Evolutionary conservation across 92 coral and sea anemone species (phyloP).

Genomic region (Epizoanthus rinbou): DNA sequence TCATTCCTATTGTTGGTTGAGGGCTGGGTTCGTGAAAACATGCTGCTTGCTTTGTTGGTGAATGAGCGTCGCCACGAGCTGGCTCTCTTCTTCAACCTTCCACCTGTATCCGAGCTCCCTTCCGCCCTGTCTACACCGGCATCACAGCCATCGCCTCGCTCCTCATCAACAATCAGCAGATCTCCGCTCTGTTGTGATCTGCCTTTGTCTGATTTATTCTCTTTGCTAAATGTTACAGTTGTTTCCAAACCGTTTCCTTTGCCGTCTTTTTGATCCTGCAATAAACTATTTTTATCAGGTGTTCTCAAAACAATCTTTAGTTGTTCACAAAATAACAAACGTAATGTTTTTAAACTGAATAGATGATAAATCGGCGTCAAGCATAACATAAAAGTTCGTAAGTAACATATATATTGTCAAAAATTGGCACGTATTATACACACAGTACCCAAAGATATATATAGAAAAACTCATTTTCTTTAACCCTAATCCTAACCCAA

Average conservation of each 20-base stretch:
- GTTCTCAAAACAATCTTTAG: too few species aligned
- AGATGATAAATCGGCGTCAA: too few species aligned
- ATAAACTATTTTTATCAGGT: too few species aligned
- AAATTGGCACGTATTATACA: too few species aligned
- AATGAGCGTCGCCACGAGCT: conserved; percentile 14
- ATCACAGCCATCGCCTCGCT: conserved; percentile 11
- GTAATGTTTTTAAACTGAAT: too few species aligned
- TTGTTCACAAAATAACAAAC: too few species aligned
- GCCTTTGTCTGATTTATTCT: background rate
- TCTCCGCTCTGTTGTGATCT: background rate
- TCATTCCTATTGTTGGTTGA: conserved; percentile 25
- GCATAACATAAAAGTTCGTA: too few species aligned
- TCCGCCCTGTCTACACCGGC: conserved; percentile 17
- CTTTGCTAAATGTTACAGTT: background rate
- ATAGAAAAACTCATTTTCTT: too few species aligned
- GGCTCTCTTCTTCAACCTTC: background rate
- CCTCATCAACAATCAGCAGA: background rate
- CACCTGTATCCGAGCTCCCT: background rate
- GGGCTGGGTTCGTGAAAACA: conserved; percentile 34
- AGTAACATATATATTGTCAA: too few species aligned
- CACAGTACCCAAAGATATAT: too few species aligned
- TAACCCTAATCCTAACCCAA: too few species aligned
- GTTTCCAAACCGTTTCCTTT: background rate
- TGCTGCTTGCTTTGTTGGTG: conserved; percentile 34
- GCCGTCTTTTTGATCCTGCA: conserved; percentile 1